A percentile compares a stretch with the other conserved stretches of the same genome.
These are phyloP conservation scores for Catocala fraxini DNA, from an alignment of 2,888 invertebrate species.

Conservation along the genomic window DNA sequence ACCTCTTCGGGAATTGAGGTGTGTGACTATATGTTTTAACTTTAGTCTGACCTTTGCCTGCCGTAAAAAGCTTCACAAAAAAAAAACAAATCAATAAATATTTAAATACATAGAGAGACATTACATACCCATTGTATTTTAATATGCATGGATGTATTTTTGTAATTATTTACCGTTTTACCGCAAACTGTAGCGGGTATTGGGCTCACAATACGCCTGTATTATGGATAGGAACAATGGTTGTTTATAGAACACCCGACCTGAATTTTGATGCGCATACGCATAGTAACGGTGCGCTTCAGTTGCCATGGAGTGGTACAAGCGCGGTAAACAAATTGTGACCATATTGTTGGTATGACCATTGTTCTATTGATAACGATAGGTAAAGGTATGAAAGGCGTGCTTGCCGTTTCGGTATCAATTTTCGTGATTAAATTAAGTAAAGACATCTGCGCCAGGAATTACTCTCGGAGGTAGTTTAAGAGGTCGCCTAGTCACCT, in stretches of 20 bases:
- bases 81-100: not conserved
- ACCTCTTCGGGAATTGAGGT: too few species aligned
- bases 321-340: constrained; percentile 44
- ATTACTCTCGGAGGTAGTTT: too few species aligned
- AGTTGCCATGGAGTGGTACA: constrained; percentile 39
- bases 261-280: constrained; percentile 70
- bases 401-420: too few species aligned
- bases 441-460: too few species aligned
- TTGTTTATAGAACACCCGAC: constrained; percentile 70
- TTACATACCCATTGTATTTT: not conserved
- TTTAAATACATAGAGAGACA: not conserved
- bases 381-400: too few species aligned
- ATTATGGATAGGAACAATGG: constrained; percentile 73
- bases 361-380: constrained; percentile 2
- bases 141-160: constrained; percentile 22
- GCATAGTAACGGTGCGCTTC: constrained; percentile 55
- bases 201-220: constrained; percentile 57
- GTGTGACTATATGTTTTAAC: too few species aligned
- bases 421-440: too few species aligned
- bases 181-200: constrained; percentile 32
- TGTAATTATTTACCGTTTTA: constrained; percentile 40
- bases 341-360: not conserved
- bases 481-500: too few species aligned
- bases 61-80: not conserved
- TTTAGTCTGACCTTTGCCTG: too few species aligned